phyloP scores from a whole-genome alignment of 2,113 vertebrate species.

The Entelurus aequoreus region DNA sequence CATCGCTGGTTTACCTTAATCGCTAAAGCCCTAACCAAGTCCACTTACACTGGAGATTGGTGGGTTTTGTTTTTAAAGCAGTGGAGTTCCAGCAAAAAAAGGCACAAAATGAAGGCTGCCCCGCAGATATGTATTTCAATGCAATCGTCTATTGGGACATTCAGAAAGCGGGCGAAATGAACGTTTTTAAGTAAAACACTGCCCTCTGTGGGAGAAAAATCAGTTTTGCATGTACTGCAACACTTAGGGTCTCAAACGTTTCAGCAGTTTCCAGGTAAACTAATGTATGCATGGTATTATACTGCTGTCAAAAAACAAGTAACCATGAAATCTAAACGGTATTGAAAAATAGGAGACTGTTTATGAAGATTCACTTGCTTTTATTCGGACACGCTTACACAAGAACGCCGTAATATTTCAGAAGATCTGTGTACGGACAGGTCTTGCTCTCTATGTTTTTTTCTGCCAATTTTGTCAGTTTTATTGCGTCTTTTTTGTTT shows the following conservation, averaged over 20 bases:
- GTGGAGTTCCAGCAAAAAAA: too few species aligned
- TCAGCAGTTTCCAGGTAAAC: too few species aligned
- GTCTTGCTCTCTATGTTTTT: conserved; percentile 85
- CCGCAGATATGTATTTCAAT: neutral
- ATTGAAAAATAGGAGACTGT: conserved; percentile 4
- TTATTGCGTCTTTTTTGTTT: conserved; percentile 79
- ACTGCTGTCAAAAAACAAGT: neutral
- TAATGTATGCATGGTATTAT: too few species aligned
- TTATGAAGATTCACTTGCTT: conserved; percentile 72
- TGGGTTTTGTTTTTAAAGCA: too few species aligned
- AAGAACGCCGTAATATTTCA: conserved; percentile 84
- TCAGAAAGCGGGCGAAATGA: too few species aligned
- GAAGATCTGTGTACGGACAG: conserved; percentile 78
- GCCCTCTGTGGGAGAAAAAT: conserved; percentile 17
- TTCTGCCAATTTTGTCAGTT: conserved; percentile 79
- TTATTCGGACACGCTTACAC: conserved; percentile 72
- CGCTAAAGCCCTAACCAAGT: too few species aligned
- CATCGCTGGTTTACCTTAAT: too few species aligned
- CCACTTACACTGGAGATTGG: too few species aligned
- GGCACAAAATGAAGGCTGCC: neutral
- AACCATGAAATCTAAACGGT: too few species aligned
- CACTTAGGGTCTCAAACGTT: too few species aligned
- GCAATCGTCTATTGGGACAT: too few species aligned
- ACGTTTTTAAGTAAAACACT: neutral
- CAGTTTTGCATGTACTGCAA: too few species aligned